A percentile compares a stretch with the other conserved stretches of the same genome.
Evolutionary conservation across 1,140 invertebrate species (phyloP).

Genomic region (Orchestia grillus): DNA sequence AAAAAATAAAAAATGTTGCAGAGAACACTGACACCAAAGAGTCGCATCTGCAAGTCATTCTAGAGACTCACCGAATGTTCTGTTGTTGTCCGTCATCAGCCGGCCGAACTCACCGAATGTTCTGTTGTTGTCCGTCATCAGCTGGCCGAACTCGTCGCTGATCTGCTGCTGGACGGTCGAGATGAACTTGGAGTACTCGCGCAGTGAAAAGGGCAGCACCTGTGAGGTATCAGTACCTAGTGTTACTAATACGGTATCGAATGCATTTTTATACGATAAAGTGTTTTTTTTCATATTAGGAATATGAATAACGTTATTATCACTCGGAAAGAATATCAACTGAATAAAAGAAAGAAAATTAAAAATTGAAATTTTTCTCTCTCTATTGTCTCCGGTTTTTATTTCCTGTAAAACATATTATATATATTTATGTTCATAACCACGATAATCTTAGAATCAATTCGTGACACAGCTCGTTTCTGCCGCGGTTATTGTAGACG

Average conservation of each 20-base stretch:
- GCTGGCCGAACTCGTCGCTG: constrained; percentile 48
- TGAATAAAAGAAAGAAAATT: background rate
- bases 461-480: background rate
- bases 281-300: too few relatives aligned
- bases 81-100: constrained; percentile 60
- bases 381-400: too few relatives aligned
- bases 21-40: too few relatives aligned
- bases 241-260: too few relatives aligned
- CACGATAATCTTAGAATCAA: background rate
- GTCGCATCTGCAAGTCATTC: too few relatives aligned
- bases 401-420: too few relatives aligned
- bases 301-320: too few relatives aligned
- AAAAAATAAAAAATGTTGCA: too few relatives aligned
- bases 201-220: constrained; percentile 61
- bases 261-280: too few relatives aligned
- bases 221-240: background rate
- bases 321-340: background rate
- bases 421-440: too few relatives aligned
- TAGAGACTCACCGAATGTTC: constrained; percentile 57
- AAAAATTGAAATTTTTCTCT: background rate
- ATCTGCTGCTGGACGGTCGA: constrained; percentile 47
- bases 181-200: constrained; percentile 58
- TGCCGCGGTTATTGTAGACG: background rate
- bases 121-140: constrained; percentile 61
- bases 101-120: constrained; percentile 55